phyloP scores from a whole-genome alignment of 2,113 vertebrate species.

The Apteryx mantelli region DNA sequence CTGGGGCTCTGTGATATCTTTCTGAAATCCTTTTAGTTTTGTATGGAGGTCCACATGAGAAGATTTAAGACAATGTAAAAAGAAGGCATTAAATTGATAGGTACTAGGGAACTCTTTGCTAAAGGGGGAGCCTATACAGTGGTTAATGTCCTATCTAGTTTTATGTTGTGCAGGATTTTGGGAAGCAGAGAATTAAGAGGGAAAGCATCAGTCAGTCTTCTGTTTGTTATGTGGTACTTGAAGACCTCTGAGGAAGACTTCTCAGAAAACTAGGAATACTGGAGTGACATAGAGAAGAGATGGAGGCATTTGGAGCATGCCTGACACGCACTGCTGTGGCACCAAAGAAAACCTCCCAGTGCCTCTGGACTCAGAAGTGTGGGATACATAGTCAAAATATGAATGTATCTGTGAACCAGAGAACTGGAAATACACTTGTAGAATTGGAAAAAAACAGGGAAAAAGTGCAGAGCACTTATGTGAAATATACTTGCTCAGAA shows the following conservation, averaged over 20 bases:
- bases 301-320: neutral
- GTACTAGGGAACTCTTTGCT: neutral
- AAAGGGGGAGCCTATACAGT: neutral
- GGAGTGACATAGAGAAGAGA: neutral
- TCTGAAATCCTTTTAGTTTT: neutral
- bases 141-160: neutral
- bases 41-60: neutral
- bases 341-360: neutral
- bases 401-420: neutral
- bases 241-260: neutral
- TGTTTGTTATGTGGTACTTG: too few relatives aligned
- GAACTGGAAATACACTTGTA: neutral
- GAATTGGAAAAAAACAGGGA: neutral
- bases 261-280: neutral
- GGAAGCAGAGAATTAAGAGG: neutral
- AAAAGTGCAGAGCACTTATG: neutral
- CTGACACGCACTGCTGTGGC: neutral
- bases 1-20: neutral
- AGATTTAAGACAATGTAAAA: neutral
- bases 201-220: neutral
- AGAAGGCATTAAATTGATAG: neutral
- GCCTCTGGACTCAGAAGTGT: neutral
- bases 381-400: neutral
- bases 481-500: neutral
- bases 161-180: neutral